Conservation (phyloP, 2,888 invertebrate species). For the Tinea pellionella region DNA sequence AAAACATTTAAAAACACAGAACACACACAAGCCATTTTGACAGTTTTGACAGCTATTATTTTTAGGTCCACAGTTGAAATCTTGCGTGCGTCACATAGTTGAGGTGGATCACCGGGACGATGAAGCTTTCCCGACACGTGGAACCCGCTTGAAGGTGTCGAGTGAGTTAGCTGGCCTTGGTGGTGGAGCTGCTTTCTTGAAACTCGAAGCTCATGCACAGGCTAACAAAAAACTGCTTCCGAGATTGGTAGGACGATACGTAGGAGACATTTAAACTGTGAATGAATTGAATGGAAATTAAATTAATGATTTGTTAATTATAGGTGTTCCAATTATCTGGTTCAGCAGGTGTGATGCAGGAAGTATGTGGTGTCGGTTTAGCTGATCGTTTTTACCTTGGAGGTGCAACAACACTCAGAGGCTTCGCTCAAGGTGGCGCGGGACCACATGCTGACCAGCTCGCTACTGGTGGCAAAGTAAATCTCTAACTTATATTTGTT, state of each 20-base stretch:
- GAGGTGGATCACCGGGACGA: constrained; percentile 84
- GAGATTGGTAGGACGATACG: too few relatives aligned
- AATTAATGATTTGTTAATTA: too few relatives aligned
- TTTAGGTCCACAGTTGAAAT: constrained; percentile 92
- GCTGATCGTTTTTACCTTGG: constrained; percentile 88
- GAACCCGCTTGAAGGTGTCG: constrained; percentile 76
- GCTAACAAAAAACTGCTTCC: constrained; percentile 26
- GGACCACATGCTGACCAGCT: constrained; percentile 86
- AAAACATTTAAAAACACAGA: too few relatives aligned
- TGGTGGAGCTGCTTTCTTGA: constrained; percentile 91
- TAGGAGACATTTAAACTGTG: too few relatives aligned
- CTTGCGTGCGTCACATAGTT: constrained; percentile 83
- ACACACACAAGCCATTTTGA: too few relatives aligned
- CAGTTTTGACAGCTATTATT: too few relatives aligned
- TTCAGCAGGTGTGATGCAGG: constrained; percentile 75
- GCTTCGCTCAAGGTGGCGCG: constrained; percentile 86
- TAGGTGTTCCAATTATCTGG: constrained; percentile 78
- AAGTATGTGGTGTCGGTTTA: constrained; percentile 72
- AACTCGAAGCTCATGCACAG: constrained; percentile 74
- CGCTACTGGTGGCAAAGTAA: constrained; percentile 80
- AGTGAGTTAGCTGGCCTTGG: constrained; percentile 91
- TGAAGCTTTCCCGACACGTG: constrained; percentile 81
- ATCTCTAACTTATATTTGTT: too few relatives aligned
- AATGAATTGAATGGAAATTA: too few relatives aligned
- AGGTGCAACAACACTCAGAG: constrained; percentile 88